Conservation (phyloP, 2,797 vertebrate species). For the Bovichtus variegatus region DNA sequence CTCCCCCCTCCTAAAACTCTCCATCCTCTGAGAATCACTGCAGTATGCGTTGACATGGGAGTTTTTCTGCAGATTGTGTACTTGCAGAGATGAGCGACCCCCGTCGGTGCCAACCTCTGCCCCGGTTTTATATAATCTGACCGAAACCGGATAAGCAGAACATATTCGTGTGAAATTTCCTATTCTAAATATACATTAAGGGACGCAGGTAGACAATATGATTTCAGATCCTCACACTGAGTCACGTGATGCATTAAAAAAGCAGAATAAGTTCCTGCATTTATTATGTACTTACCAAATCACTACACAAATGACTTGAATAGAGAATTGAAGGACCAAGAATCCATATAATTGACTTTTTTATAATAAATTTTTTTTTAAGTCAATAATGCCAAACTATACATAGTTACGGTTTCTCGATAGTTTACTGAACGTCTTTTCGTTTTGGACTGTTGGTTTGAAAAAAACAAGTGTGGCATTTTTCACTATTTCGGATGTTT, state of each 20-base stretch:
- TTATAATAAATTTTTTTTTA: too few species aligned
- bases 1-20: conserved; percentile 19
- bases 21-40: conserved; percentile 47
- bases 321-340: too few species aligned
- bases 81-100: neutral
- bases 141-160: conserved; percentile 19
- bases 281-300: too few species aligned
- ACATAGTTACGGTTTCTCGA: neutral
- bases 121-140: conserved; percentile 20
- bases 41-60: conserved; percentile 37
- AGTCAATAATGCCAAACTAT: neutral
- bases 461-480: neutral
- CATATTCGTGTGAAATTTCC: conserved; percentile 13
- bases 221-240: conserved; percentile 20
- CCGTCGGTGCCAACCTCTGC: neutral
- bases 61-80: conserved; percentile 27
- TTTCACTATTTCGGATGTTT: neutral
- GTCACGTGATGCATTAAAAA: neutral
- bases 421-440: neutral
- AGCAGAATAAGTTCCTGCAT: neutral
- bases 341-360: too few species aligned
- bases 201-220: conserved; percentile 7
- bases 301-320: too few species aligned
- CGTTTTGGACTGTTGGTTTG: neutral
- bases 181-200: neutral